phyloP scores from a whole-genome alignment of 2,888 invertebrate genomes.

The Tribolium freemani region DNA sequence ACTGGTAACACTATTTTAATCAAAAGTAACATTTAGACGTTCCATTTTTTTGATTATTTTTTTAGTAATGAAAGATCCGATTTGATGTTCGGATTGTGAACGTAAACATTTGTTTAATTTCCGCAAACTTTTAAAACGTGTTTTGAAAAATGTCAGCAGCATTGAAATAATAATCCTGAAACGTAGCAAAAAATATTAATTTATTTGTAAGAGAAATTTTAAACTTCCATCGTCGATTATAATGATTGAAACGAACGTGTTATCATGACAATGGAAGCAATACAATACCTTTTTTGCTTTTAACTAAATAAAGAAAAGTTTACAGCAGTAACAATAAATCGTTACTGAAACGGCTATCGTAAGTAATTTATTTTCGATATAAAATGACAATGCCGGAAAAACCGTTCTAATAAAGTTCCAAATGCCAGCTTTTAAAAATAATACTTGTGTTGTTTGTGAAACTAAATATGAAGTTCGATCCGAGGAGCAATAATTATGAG shows the following conservation, averaged over 20 bases:
- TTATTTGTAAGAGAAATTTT: background rate
- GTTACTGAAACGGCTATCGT: background rate
- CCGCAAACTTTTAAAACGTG: background rate
- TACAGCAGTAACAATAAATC: background rate
- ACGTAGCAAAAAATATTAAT: background rate
- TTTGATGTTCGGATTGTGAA: background rate
- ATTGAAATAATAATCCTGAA: background rate
- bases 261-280: background rate
- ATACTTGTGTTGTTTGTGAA: background rate
- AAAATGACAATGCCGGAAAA: background rate
- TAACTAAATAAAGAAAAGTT: background rate
- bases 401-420: background rate
- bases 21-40: too few relatives aligned
- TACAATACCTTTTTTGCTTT: background rate
- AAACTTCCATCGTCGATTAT: background rate
- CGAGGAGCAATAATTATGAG: conserved; percentile 1
- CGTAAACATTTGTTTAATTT: background rate
- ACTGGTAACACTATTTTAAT: background rate
- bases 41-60: too few relatives aligned
- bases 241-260: background rate
- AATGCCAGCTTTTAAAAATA: background rate
- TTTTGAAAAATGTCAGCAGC: background rate
- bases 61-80: too few relatives aligned
- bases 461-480: background rate
- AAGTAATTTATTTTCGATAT: background rate